A percentile compares a stretch with the other conserved stretches of the same genome.
Evolutionary conservation across 2,888 invertebrate species (phyloP).

Genomic region (Nemurella pictetii): DNA sequence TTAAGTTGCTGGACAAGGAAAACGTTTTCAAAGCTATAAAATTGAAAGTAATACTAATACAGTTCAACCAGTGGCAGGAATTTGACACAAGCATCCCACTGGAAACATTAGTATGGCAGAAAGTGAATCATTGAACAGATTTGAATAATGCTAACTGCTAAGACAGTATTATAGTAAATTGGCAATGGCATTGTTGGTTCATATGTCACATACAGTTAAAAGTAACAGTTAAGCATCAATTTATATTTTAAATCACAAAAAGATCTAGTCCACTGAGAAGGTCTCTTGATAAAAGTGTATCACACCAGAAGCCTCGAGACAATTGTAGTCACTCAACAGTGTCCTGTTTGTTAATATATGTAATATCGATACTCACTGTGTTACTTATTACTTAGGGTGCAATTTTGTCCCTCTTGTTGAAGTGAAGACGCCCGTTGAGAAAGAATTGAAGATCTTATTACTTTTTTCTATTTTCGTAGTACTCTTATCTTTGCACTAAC

Average conservation of each 20-base stretch:
- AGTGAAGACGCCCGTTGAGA: not conserved
- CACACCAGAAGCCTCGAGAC: too few species aligned
- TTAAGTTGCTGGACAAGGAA: not conserved
- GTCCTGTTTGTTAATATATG: not conserved
- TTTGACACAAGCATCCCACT: not conserved
- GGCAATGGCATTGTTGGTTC: not conserved
- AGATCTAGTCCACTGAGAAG: constrained; percentile 4
- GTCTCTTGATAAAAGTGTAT: not conserved
- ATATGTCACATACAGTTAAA: not conserved
- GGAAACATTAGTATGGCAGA: not conserved
- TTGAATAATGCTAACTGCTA: not conserved
- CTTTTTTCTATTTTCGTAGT: not conserved
- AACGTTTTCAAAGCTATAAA: not conserved
- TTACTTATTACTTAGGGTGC: not conserved
- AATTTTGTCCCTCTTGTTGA: not conserved
- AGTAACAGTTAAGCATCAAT: not conserved
- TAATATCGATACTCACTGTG: not conserved
- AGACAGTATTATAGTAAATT: not conserved
- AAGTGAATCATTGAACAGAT: not conserved
- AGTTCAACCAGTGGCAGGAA: not conserved
- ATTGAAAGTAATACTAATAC: not conserved
- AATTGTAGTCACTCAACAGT: not conserved
- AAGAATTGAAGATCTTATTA: not conserved
- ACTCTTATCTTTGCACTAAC: constrained; percentile 2
- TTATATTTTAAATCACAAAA: constrained; percentile 13